Evolutionary conservation across 2,888 invertebrate genomes (phyloP), one percentile per base, ranked within the genome.

Genomic region (Lasioglossum figueresi): DNA sequence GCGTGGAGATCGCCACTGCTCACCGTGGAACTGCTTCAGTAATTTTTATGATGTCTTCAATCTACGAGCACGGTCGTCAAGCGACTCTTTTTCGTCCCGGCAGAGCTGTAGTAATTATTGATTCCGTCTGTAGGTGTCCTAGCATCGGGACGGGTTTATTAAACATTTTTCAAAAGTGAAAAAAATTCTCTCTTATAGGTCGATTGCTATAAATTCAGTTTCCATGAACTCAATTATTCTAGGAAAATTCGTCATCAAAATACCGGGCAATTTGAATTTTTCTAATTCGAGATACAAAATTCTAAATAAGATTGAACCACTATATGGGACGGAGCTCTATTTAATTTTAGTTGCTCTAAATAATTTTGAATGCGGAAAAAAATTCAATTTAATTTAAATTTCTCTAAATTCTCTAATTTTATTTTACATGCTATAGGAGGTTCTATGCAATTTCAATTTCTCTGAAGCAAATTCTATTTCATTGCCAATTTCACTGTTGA

Each of bases 11-110:
- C 63, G 83, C 76, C 72, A 37, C 82, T 70, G 75, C 56, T 79
- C 74, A 71, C 56, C 68, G 74, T 23, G n/a, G n/a, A 34, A 34
- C 34, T 12, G 19, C 19, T 12, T 14, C 19, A 63, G 27, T 63
- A 71, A 66, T 73, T 82, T 82, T 74, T 56, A 78, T 72, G 59
- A 27, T 59, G 34, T 45, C 48, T 72, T 48, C 23, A 72, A 72
- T 72, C 31, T 16, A 43, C 31, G 48, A 48, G 37, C 68, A 23
- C 19, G 68, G 23, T 68, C 68, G 23, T 23, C 10, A 23, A 34
- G 10, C 37, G 37, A 37, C 68, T 68, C 16, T 34, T 19, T 66
- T 34, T 59, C 14, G 5, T 16, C 4, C 27, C 27, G 14, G 59
- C 27, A 59, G 52, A 10, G 52, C 52, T 52, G 52, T 23, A n/a